A percentile compares a stretch with the other conserved stretches of the same genome.
Evolutionary conservation across 92 coral and sea anemone genomes (phyloP).

Genomic region (Phenganax marumi): DNA sequence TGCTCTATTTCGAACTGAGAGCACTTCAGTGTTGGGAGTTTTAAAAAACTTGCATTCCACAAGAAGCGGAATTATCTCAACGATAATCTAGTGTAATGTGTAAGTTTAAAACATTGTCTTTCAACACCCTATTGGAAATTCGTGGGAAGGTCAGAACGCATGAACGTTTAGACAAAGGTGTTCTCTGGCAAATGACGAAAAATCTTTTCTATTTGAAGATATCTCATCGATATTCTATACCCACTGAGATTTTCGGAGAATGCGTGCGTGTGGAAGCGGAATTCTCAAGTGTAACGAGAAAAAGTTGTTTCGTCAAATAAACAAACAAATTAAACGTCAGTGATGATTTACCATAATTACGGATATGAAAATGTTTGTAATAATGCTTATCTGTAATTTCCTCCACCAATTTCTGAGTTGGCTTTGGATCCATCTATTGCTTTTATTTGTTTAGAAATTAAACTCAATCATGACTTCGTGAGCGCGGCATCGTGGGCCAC

Average conservation of each 20-base stretch:
- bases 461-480: no score
- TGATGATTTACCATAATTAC: neutral
- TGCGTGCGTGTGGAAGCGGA: neutral
- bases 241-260: no score
- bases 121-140: slow-evolving; percentile 40
- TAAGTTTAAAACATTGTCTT: slow-evolving; percentile 37
- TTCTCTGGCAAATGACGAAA: slow-evolving; percentile 8
- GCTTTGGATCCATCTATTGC: no score
- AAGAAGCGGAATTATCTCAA: slow-evolving; percentile 30
- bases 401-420: no score
- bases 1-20: neutral
- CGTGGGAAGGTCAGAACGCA: slow-evolving; percentile 18
- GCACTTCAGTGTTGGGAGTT: neutral
- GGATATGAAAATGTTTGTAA: no score
- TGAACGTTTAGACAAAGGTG: neutral
- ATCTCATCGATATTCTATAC: neutral
- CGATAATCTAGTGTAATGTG: slow-evolving; percentile 38
- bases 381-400: no score
- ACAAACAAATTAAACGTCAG: slow-evolving; percentile 9
- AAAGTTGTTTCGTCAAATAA: neutral
- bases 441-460: no score
- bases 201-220: neutral
- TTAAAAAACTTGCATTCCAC: slow-evolving; percentile 23
- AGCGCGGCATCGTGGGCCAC: no score
- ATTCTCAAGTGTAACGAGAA: neutral